Conservation (phyloP, 2,113 vertebrate species). For the Scomber scombrus region DNA sequence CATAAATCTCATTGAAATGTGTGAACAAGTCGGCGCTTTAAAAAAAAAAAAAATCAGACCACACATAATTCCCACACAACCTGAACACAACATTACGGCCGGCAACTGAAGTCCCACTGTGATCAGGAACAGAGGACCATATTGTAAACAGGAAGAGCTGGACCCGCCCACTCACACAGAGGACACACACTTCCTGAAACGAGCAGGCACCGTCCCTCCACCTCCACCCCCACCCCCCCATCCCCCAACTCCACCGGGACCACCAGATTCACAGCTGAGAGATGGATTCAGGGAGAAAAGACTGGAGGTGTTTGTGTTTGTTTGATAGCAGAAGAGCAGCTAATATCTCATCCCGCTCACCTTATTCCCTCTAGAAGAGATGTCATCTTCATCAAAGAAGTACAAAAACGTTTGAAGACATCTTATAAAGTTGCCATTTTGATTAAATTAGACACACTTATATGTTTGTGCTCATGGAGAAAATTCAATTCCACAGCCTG, state of each 20-base stretch:
- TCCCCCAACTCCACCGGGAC: no score
- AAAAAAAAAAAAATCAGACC: not conserved
- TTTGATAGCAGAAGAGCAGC: no score
- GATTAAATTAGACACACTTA: no score
- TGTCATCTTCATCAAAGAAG: not conserved
- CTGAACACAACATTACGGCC: not conserved
- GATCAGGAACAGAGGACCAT: slow-evolving; percentile 25
- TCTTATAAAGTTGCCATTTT: no score
- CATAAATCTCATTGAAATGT: not conserved
- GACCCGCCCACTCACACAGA: slow-evolving; percentile 32
- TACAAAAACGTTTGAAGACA: not conserved
- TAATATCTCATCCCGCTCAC: no score
- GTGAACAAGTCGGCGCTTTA: not conserved
- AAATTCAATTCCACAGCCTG: no score
- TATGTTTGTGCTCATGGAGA: no score
- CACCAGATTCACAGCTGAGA: not conserved
- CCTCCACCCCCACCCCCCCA: no score
- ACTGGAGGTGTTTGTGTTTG: no score
- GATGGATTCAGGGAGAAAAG: not conserved
- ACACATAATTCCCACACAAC: not conserved
- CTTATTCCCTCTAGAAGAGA: not conserved
- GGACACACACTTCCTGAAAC: slow-evolving; percentile 45
- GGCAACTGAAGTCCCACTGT: slow-evolving; percentile 23
- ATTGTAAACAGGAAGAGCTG: slow-evolving; percentile 65
- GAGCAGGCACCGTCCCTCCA: not conserved